Conservation (phyloP, 1,140 invertebrate species). For the Doryteuthis pealeii region DNA sequence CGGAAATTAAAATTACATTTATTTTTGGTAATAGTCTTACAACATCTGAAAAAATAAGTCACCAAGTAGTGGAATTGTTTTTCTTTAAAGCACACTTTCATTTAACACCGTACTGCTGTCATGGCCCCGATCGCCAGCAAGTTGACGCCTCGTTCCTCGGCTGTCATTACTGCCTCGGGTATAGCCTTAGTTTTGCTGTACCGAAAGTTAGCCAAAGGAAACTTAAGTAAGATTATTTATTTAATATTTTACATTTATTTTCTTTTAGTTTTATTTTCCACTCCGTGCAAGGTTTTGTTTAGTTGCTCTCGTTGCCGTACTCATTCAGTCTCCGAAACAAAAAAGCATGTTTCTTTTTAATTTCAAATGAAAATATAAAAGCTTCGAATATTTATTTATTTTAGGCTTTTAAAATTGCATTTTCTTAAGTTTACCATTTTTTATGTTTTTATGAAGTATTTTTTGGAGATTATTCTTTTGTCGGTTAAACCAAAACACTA, state of each 20-base stretch:
- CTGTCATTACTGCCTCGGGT: constrained; percentile 37
- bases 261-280: background rate
- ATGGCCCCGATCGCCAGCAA: constrained; percentile 29
- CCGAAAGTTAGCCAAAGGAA: background rate
- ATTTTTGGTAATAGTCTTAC: no score
- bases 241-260: background rate
- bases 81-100: background rate
- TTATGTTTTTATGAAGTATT: no score
- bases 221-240: background rate
- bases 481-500: no score
- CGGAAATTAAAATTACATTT: no score
- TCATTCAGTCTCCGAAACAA: no score
- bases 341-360: no score
- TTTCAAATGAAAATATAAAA: no score
- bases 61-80: background rate
- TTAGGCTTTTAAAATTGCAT: no score
- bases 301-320: no score
- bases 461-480: no score
- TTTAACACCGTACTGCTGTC: background rate
- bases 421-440: no score
- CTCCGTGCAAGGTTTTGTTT: background rate
- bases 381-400: no score
- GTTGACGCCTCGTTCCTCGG: constrained; percentile 40
- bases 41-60: background rate
- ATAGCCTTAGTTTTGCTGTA: constrained; percentile 20